These are phyloP conservation scores for Cheilosia urbana DNA, from an alignment of 2,888 invertebrate genomes.

Conservation along the genomic window DNA sequence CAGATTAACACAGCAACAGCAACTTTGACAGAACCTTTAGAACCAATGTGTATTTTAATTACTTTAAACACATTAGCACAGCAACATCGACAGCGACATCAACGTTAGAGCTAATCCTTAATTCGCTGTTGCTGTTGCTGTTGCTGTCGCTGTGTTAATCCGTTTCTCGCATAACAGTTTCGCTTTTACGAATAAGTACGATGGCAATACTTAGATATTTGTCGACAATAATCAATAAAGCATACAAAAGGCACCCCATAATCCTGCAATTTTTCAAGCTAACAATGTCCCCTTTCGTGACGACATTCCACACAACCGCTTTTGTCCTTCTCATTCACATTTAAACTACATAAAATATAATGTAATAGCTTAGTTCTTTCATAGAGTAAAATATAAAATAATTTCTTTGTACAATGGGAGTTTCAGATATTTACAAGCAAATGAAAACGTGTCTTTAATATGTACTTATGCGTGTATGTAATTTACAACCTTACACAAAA, in stretches of 20 bases:
- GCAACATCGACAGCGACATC: no score
- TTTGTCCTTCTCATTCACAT: background rate
- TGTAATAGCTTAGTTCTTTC: slow-evolving; percentile 4
- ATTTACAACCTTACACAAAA: slow-evolving; percentile 28
- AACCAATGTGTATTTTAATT: no score
- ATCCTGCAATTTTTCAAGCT: background rate
- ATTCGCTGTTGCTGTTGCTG: no score
- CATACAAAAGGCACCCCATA: no score
- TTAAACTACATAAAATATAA: slow-evolving; percentile 8
- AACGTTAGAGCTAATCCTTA: no score
- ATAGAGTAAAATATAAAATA: slow-evolving; percentile 19
- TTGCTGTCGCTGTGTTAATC: no score
- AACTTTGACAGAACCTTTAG: no score
- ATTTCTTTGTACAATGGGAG: slow-evolving; percentile 52
- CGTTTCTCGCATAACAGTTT: no score
- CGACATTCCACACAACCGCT: slow-evolving; percentile 5
- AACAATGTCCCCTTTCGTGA: background rate
- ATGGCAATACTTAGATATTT: background rate
- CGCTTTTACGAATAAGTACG: no score
- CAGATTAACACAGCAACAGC: no score
- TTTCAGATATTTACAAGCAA: slow-evolving; percentile 64
- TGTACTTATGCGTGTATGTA: slow-evolving; percentile 27
- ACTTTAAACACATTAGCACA: no score
- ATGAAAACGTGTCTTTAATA: slow-evolving; percentile 42
- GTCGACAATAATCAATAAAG: background rate